Evolutionary conservation across 2,797 vertebrate species (phyloP), one percentile per base, ranked within the genome.

Genomic region (Hipposideros larvatus): DNA sequence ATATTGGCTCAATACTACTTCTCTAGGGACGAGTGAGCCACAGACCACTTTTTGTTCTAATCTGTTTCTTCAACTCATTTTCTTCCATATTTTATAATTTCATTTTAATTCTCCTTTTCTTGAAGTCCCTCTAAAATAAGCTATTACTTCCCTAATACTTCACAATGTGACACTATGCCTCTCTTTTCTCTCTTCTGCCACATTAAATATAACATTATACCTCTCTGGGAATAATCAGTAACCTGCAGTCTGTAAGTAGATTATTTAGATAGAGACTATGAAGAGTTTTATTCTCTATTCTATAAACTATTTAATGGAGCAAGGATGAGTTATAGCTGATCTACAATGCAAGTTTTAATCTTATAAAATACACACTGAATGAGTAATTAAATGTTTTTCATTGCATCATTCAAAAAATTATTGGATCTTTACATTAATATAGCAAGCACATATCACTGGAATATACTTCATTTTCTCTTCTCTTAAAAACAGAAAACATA

Each of bases 401-500:
- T 16, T 57, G 28, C 3, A 93, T 68, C 65, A 31, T 79, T 90
- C 4, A 41, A 71, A 55, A 97, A 87, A 71, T 68, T 79, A 88
- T 16, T 74, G 18, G 26, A 53, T 66, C 73, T 15, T 93, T 82
- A 85, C 37, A 89, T 65, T 55, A 55, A 55, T 55, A 55, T 18
- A 21, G 18, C 18, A 93, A 55, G 41, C 24, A 87, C 9, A 53
- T 51, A 83, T 34, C 48, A 87, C 0, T 83, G 43, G 15, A 95
- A 84, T 16, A 51, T 34, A 86, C 21, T 82, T 86, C 28, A 83
- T 48, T 92, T 89, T 94, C 26, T 65, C 48, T 74, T 87, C 53
- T 94, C 80, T 43, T 41, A 87, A 85, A 90, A 95, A 74, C 2
- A 68, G 31, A 89, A 91, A 91, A 70, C 4, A 71, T 86, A 78